Percentiles rank a stretch among this genome's conserved stretches.
Conservation (phyloP, 2,113 vertebrate species). For the Erpornis zantholeuca region DNA sequence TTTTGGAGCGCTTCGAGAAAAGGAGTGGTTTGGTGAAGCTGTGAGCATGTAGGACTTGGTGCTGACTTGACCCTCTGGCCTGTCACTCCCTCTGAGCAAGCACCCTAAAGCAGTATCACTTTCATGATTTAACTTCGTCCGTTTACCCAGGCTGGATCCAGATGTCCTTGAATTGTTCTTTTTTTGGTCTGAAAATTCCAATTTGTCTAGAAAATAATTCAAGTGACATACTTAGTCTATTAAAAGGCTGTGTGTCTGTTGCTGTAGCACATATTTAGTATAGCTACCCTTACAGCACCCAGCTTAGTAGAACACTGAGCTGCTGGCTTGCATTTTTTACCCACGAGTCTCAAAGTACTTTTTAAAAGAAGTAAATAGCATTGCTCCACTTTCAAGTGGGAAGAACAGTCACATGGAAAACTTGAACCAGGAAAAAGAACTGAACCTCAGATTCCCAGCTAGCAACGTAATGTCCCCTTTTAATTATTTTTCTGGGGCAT, state of each 20-base stretch:
- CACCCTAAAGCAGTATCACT: neutral
- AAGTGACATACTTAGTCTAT: neutral
- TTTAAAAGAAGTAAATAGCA: conserved; percentile 24
- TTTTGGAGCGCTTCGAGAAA: neutral
- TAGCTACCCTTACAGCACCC: neutral
- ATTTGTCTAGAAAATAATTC: neutral
- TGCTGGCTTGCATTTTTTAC: conserved; percentile 51
- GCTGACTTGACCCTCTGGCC: neutral
- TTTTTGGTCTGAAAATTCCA: neutral
- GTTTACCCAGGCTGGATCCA: neutral
- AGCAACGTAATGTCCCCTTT: neutral
- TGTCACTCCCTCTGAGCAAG: neutral
- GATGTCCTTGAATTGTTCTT: neutral
- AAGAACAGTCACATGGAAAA: conserved; percentile 11
- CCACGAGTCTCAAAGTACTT: conserved; percentile 10
- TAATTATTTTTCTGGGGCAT: conserved; percentile 13
- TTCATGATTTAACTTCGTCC: neutral
- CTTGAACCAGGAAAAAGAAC: conserved; percentile 1
- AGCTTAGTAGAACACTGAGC: neutral
- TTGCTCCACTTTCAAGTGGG: neutral
- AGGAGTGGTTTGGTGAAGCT: neutral
- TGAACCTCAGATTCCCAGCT: neutral
- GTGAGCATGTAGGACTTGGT: neutral
- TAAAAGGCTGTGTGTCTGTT: conserved; percentile 1
- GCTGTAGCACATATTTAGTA: neutral